Base-by-base conservation (phyloP, 92 coral and sea anemone species). In the Diadumene lineata region DNA sequence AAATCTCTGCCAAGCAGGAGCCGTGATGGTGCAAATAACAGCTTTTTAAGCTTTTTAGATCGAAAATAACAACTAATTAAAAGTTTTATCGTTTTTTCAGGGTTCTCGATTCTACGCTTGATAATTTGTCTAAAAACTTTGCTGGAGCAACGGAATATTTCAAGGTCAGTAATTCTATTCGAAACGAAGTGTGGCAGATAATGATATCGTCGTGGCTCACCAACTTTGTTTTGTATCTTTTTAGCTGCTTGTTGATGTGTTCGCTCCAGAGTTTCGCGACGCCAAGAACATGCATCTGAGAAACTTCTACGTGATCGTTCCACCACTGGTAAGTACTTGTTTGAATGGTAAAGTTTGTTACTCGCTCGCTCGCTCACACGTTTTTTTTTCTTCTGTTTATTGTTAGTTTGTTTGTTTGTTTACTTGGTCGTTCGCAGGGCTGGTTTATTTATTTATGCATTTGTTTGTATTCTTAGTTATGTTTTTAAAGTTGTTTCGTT, bases 61-160 rank as follows among this genome's bases (percentile, higher is more conserved):
- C 51, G 17, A 44, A 38, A 38, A 38, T 38, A 13, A 38, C 13
- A 38, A 38, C 48, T 38, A 38, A 38, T 6, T 4, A 38, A 38
- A 38, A 4, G 48, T 4, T 38, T 38, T 38, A 38, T 38, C 7
- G n/a, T n/a, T 38, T 53, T 53, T 53, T 21, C 34, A 94, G 98
- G 65, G 86, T 77, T 77, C 84, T 94, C 34, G 98, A 94, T 53
- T 87, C 96, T 7, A 92, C 98, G 7, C 92, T 94, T 61, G 91
- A 87, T 71, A 86, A 94, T 81, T 84, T 94, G 76, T 86, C 94
- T 30, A 94, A 94, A 84, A 94, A 94, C 72, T 94, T 94, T 69
- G 93, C 98, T 58, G 98, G 97, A 1, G 98, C 97, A 30, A 93
- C 98, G 6, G 98, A 94, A 31, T 94, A 94, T 51, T 94, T 94